Percentiles rank a stretch among this genome's conserved stretches.
These are phyloP conservation scores for Rotaria sp. DNA, from an alignment of 2,888 invertebrate species.

Conservation along the genomic window DNA sequence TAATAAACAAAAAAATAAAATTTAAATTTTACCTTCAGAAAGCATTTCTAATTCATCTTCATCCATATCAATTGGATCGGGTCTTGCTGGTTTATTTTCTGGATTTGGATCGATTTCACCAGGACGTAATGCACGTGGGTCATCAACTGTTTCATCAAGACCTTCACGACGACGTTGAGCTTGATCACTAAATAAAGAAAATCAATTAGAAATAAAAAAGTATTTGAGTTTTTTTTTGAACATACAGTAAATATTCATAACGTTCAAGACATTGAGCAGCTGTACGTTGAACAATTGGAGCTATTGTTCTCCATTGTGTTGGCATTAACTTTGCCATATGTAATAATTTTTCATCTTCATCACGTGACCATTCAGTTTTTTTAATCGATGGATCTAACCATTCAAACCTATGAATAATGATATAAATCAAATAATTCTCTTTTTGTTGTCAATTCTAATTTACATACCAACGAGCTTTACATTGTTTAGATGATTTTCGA, in stretches of 20 bases:
- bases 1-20: background rate
- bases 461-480: slow-evolving; percentile 82
- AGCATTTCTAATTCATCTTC: slow-evolving; percentile 99
- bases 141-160: slow-evolving; percentile 58
- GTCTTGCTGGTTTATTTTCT: slow-evolving; percentile 95
- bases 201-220: background rate
- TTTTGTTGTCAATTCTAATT: background rate
- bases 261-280: slow-evolving; percentile 96
- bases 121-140: slow-evolving; percentile 90
- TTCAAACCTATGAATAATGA: slow-evolving; percentile 65
- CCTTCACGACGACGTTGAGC: slow-evolving; percentile 42
- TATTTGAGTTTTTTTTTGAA: slow-evolving; percentile 53
- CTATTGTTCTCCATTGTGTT: slow-evolving; percentile 98
- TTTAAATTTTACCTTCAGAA: slow-evolving; percentile 63
- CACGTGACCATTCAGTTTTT: slow-evolving; percentile 98
- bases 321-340: slow-evolving; percentile 98
- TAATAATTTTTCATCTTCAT: slow-evolving; percentile 93
- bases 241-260: slow-evolving; percentile 88
- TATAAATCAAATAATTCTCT: slow-evolving; percentile 40
- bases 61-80: slow-evolving; percentile 99
- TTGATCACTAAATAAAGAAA: background rate
- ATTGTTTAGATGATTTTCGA: slow-evolving; percentile 96
- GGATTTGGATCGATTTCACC: slow-evolving; percentile 99
- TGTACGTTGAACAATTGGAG: slow-evolving; percentile 94
- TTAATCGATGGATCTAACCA: slow-evolving; percentile 99